Conservation (phyloP, 2,113 vertebrate species). For the Cebus imitator region DNA sequence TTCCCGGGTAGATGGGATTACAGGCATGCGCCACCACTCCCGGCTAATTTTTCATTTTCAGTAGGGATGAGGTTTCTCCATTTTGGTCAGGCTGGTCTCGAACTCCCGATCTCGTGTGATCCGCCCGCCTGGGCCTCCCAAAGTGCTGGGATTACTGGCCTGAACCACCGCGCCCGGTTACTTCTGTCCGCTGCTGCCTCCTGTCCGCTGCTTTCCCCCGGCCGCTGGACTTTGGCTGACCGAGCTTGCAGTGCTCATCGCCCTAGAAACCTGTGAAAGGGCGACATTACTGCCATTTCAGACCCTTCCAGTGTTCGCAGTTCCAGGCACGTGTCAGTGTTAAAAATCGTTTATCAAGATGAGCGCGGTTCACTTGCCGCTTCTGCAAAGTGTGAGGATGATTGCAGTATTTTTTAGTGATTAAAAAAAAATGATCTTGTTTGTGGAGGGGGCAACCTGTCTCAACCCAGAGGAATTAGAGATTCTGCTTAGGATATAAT, state of each 20-base stretch:
- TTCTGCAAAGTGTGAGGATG: not conserved
- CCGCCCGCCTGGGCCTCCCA: too few relatives aligned
- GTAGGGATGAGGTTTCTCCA: too few relatives aligned
- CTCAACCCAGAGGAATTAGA: not conserved
- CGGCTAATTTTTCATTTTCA: too few relatives aligned
- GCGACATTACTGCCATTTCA: rapidly evolving
- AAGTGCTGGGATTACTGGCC: too few relatives aligned
- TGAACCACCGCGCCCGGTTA: too few relatives aligned
- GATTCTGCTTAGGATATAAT: not conserved
- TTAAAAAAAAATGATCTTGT: not conserved
- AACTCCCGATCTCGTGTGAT: too few relatives aligned
- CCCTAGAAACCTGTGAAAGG: not conserved
- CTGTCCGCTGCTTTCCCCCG: not conserved
- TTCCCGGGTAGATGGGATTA: not conserved
- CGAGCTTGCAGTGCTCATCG: not conserved
- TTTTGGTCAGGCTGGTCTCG: too few relatives aligned
- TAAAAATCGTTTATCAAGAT: not conserved
- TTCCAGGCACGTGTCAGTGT: not conserved
- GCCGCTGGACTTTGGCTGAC: not conserved
- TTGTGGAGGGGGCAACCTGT: not conserved
- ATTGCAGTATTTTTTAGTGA: not conserved
- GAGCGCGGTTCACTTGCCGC: not conserved
- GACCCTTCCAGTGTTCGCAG: not conserved
- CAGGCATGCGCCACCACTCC: not conserved
- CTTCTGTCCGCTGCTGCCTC: not conserved